Percentiles rank a stretch among this genome's conserved stretches.
Conservation (phyloP, 2,113 vertebrate species). For the Nerophis lumbriciformis region DNA sequence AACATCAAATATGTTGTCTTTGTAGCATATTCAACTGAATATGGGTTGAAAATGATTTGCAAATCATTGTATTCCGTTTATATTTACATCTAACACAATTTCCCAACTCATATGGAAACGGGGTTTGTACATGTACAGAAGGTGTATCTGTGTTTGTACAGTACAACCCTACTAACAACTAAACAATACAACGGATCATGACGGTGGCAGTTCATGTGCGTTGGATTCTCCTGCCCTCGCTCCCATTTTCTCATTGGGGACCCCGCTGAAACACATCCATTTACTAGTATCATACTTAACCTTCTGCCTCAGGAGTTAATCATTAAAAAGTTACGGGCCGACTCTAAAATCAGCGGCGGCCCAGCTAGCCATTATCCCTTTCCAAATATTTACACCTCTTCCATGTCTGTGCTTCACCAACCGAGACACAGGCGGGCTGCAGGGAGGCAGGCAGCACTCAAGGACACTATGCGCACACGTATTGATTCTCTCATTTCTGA, state of each 20-base stretch:
- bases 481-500: constrained; percentile 34
- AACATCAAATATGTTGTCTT: too few species aligned
- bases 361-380: constrained; percentile 48
- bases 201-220: too few species aligned
- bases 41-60: too few species aligned
- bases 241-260: not conserved
- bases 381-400: constrained; percentile 66
- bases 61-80: too few species aligned
- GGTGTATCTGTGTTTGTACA: too few species aligned
- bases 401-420: constrained; percentile 45
- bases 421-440: constrained; percentile 38
- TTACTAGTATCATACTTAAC: constrained; percentile 5
- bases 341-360: constrained; percentile 50
- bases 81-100: too few species aligned
- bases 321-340: constrained; percentile 45
- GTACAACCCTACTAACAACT: too few species aligned
- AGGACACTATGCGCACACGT: constrained; percentile 17
- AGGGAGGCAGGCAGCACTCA: constrained; percentile 21
- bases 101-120: too few species aligned
- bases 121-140: too few species aligned
- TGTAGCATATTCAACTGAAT: too few species aligned
- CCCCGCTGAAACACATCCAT: not conserved
- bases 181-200: too few species aligned
- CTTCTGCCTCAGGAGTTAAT: constrained; percentile 37
- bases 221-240: not conserved